A percentile compares a stretch with the other conserved stretches of the same genome.
Conservation (phyloP, 2,888 invertebrate species). For the Poecilus cupreus region DNA sequence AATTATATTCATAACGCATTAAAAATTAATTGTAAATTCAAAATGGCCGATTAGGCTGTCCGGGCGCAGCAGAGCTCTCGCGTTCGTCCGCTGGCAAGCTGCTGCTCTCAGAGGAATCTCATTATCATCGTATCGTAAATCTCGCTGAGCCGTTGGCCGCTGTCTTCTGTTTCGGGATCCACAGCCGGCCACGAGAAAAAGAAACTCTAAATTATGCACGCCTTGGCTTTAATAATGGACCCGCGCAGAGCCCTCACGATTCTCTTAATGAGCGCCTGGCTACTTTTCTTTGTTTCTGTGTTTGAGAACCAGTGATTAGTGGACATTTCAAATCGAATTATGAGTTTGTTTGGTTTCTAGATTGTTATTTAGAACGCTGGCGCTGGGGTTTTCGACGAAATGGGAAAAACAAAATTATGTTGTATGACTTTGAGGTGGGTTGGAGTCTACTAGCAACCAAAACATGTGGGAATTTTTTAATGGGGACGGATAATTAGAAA, state of each 20-base stretch:
- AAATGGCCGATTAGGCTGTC: constrained; percentile 64
- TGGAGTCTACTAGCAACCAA: not conserved
- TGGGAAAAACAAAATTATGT: constrained; percentile 8
- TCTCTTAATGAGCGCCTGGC: constrained; percentile 45
- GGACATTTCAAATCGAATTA: constrained; percentile 48
- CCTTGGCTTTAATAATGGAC: constrained; percentile 37
- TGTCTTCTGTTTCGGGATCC: constrained; percentile 34
- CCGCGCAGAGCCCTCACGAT: not conserved
- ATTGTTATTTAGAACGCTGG: constrained; percentile 32
- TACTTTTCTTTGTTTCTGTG: constrained; percentile 43
- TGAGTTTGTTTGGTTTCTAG: constrained; percentile 50
- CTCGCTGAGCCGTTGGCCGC: constrained; percentile 22
- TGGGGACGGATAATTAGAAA: not conserved
- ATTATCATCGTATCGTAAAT: constrained; percentile 58
- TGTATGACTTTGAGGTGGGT: not conserved
- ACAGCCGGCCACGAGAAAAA: constrained; percentile 20
- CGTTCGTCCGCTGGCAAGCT: not conserved
- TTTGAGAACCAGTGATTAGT: constrained; percentile 45
- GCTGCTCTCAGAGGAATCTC: constrained; percentile 39
- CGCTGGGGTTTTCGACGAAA: not conserved
- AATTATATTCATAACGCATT: constrained; percentile 64
- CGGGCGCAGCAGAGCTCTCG: too few relatives aligned
- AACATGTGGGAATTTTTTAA: constrained; percentile 36
- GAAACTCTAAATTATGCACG: constrained; percentile 56
- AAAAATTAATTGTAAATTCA: constrained; percentile 67